phyloP scores from a whole-genome alignment of 1,140 invertebrate species.

The Euglossa dilemma region DNA sequence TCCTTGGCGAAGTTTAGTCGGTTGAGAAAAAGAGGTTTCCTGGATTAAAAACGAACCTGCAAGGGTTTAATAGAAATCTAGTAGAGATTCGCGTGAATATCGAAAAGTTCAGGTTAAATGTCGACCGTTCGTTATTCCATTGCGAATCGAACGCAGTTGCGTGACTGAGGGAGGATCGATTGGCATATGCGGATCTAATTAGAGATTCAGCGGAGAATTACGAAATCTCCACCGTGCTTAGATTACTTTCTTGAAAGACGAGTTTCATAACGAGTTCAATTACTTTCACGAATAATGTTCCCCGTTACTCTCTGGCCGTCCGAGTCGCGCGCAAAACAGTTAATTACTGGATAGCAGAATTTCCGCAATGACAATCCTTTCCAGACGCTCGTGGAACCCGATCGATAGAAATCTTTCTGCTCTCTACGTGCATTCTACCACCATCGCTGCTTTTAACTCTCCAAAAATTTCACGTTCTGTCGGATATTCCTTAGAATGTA shows the following conservation, averaged over 20 bases:
- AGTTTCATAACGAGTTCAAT: conserved; percentile 61
- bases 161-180: conserved; percentile 55
- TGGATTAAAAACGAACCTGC: not conserved
- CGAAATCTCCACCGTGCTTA: conserved; percentile 34
- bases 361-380: conserved; percentile 35
- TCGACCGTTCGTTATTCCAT: conserved; percentile 39
- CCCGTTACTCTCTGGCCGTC: not conserved
- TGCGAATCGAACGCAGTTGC: conserved; percentile 30
- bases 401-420: conserved; percentile 8
- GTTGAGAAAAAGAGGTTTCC: not conserved
- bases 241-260: conserved; percentile 55
- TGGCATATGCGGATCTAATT: conserved; percentile 59
- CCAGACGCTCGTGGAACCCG: not conserved
- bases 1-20: not conserved
- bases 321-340: conserved; percentile 23
- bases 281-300: conserved; percentile 63
- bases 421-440: not conserved
- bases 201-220: conserved; percentile 57
- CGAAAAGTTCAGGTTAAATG: conserved; percentile 39
- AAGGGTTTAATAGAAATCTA: not conserved
- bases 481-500: too few relatives aligned
- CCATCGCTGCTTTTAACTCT: not conserved
- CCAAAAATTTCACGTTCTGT: not conserved
- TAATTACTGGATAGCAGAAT: conserved; percentile 26
- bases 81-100: not conserved